These are phyloP conservation scores for Tribolium freemani DNA, from an alignment of 2,888 invertebrate genomes.

Conservation along the genomic window DNA sequence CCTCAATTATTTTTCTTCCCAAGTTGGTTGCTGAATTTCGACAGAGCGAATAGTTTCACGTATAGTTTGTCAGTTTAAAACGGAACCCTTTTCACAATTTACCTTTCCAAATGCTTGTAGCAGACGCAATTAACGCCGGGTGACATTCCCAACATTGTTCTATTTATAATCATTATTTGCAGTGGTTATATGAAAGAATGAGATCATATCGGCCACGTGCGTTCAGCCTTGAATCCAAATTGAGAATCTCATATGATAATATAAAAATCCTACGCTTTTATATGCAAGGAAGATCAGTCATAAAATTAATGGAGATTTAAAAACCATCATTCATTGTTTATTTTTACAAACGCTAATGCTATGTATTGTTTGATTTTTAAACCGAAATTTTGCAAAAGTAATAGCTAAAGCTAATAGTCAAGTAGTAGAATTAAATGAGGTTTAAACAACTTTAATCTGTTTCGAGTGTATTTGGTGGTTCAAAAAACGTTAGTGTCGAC, in stretches of 20 bases:
- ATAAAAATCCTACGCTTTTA: constrained; percentile 6
- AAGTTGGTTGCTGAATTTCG: not conserved
- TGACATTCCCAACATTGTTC: constrained; percentile 32
- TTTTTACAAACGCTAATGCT: no score
- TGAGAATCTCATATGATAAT: not conserved
- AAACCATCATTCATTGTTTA: no score
- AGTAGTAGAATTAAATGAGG: no score
- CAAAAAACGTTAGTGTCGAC: not conserved
- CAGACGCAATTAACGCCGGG: constrained; percentile 12
- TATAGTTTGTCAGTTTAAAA: constrained; percentile 31
- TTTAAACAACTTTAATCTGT: no score
- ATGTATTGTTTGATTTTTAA: no score
- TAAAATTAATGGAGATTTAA: no score
- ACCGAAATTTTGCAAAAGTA: no score
- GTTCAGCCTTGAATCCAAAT: constrained; percentile 33
- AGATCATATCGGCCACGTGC: constrained; percentile 33
- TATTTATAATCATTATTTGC: constrained; percentile 27
- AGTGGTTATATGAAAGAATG: constrained; percentile 14
- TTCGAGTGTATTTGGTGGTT: no score
- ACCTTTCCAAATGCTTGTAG: constrained; percentile 4
- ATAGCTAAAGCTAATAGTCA: no score
- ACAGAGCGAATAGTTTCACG: constrained; percentile 23
- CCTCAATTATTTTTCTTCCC: not conserved
- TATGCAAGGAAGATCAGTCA: not conserved
- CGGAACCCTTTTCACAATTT: constrained; percentile 26